Evolutionary conservation across 2,797 vertebrate species (phyloP).

Genomic region (Limosa lapponica): DNA sequence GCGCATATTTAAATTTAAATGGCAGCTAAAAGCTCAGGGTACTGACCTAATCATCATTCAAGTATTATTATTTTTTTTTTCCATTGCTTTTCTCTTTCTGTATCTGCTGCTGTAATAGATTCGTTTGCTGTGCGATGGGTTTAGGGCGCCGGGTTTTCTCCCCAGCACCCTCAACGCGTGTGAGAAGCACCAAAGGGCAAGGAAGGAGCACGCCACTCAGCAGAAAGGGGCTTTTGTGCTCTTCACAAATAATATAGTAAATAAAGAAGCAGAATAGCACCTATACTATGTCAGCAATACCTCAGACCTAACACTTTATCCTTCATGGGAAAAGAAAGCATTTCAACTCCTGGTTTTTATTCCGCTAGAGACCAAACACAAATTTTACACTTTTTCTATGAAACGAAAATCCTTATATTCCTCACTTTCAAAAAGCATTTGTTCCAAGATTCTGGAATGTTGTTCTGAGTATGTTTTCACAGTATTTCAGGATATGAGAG

Average conservation of each 20-base stretch:
- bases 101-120: neutral
- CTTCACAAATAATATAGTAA: neutral
- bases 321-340: neutral
- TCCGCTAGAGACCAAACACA: neutral
- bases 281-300: neutral
- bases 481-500: neutral
- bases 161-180: neutral
- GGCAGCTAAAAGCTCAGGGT: neutral
- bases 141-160: neutral
- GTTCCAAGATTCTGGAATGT: neutral
- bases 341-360: neutral
- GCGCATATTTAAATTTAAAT: conserved; percentile 10
- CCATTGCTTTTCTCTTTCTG: neutral
- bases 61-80: neutral
- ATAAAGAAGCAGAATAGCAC: neutral
- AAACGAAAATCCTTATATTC: neutral
- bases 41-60: neutral
- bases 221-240: neutral
- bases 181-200: neutral
- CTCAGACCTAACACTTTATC: neutral
- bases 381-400: neutral
- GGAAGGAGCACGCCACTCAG: neutral
- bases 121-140: neutral
- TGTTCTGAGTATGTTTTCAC: neutral
- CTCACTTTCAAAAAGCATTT: neutral